phyloP scores from a whole-genome alignment of 2,888 invertebrate species.

The Linnaemya vulpina region DNA sequence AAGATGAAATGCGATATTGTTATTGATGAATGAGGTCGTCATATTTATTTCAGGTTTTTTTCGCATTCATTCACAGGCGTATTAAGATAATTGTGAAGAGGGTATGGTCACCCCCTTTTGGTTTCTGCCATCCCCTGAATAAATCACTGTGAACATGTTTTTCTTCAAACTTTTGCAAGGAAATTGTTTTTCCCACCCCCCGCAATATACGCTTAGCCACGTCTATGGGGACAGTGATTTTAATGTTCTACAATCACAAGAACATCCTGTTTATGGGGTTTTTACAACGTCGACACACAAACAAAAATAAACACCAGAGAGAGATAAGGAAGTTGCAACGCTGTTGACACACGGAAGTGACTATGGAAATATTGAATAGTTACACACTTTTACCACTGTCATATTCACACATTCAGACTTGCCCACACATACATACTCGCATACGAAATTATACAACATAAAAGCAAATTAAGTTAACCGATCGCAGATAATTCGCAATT shows the following conservation, averaged over 20 bases:
- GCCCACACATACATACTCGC: neutral
- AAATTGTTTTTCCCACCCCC: neutral
- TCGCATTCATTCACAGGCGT: neutral
- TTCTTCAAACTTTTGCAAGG: too few species aligned
- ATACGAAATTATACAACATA: too few species aligned
- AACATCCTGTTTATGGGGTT: conserved; percentile 36
- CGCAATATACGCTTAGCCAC: neutral
- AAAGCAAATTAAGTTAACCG: too few species aligned
- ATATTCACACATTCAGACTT: neutral
- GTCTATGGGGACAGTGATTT: neutral
- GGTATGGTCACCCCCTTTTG: neutral
- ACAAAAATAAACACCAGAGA: neutral
- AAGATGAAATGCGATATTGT: conserved; percentile 21
- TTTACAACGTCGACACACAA: neutral
- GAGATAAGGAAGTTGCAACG: conserved; percentile 23
- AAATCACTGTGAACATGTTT: too few species aligned
- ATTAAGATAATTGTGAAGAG: neutral
- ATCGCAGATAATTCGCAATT: too few species aligned
- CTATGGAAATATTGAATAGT: neutral
- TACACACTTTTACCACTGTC: too few species aligned
- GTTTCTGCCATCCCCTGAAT: neutral
- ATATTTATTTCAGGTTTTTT: conserved; percentile 1
- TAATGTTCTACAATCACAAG: neutral
- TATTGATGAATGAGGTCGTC: conserved; percentile 36
- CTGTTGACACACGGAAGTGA: conserved; percentile 19